phyloP scores from a whole-genome alignment of 1,140 invertebrate genomes.

The Atopsyche davidsoni region DNA sequence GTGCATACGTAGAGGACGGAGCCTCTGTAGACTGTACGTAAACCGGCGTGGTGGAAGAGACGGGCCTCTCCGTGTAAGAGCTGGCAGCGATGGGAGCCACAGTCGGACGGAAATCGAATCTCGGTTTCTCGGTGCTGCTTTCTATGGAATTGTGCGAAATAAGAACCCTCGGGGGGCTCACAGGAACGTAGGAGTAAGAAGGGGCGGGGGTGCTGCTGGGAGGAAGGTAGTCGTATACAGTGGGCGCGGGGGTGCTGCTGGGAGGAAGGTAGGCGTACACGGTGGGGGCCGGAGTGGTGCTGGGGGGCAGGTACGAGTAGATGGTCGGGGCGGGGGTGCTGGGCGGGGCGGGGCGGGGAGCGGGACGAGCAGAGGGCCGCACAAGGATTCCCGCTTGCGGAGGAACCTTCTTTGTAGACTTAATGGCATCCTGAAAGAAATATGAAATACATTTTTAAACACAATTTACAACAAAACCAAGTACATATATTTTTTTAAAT shows the following conservation, averaged over 20 bases:
- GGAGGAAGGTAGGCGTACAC: slow-evolving; percentile 32
- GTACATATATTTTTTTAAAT: too few relatives aligned
- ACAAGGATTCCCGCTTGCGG: slow-evolving; percentile 58
- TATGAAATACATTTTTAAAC: slow-evolving; percentile 8
- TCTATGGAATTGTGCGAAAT: slow-evolving; percentile 47
- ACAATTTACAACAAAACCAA: neutral
- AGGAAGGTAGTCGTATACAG: slow-evolving; percentile 7
- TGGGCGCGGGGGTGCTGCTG: slow-evolving; percentile 32
- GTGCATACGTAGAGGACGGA: slow-evolving; percentile 11
- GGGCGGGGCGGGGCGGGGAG: slow-evolving; percentile 33
- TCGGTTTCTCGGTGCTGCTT: slow-evolving; percentile 33
- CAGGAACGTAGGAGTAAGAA: slow-evolving; percentile 31
- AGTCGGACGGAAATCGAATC: slow-evolving; percentile 41
- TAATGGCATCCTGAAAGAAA: slow-evolving; percentile 54
- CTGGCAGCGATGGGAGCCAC: slow-evolving; percentile 38
- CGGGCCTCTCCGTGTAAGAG: slow-evolving; percentile 32
- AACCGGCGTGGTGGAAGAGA: slow-evolving; percentile 27
- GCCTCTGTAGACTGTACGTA: slow-evolving; percentile 32
- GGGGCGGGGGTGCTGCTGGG: slow-evolving; percentile 34
- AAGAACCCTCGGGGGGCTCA: slow-evolving; percentile 38
- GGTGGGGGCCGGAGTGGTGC: slow-evolving; percentile 39
- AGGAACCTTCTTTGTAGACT: slow-evolving; percentile 62
- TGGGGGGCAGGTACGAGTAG: slow-evolving; percentile 28
- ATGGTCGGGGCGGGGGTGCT: slow-evolving; percentile 25
- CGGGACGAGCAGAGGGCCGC: slow-evolving; percentile 39